These are phyloP conservation scores for Calephelis perditalis DNA, from an alignment of 2,888 invertebrate species.

Conservation along the genomic window DNA sequence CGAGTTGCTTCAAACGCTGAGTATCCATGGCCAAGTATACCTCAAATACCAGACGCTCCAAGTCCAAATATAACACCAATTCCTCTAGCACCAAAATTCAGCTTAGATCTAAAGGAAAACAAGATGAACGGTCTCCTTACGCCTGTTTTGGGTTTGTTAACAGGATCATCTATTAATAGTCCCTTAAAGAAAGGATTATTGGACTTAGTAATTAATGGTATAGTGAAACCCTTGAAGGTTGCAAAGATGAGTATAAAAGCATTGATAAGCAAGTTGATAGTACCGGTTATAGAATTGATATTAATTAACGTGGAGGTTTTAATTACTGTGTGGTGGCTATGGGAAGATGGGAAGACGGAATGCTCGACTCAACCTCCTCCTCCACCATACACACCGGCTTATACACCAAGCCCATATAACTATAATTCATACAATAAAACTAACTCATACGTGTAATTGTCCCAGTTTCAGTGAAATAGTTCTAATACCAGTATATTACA, in stretches of 20 bases:
- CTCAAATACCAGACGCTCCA: neutral
- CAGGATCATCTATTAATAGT: slow-evolving; percentile 45
- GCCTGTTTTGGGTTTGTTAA: slow-evolving; percentile 50
- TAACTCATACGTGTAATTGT: slow-evolving; percentile 31
- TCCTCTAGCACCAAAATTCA: slow-evolving; percentile 28
- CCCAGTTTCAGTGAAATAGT: slow-evolving; percentile 37
- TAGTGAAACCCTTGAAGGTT: slow-evolving; percentile 53
- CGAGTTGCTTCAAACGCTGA: slow-evolving; percentile 10
- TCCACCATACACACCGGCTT: neutral
- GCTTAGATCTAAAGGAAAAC: slow-evolving; percentile 47
- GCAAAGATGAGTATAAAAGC: slow-evolving; percentile 60
- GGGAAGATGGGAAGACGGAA: slow-evolving; percentile 55
- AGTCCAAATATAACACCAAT: neutral
- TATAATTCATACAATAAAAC: slow-evolving; percentile 30
- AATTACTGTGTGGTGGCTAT: slow-evolving; percentile 68
- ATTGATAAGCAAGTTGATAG: slow-evolving; percentile 57
- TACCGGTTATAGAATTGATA: slow-evolving; percentile 59
- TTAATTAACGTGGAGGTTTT: slow-evolving; percentile 64
- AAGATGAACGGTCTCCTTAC: slow-evolving; percentile 56
- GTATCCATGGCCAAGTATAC: slow-evolving; percentile 16
- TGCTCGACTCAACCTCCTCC: neutral
- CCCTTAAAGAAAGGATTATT: slow-evolving; percentile 51
- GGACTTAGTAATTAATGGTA: slow-evolving; percentile 55
- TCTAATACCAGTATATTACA: too few species aligned
- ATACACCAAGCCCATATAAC: slow-evolving; percentile 22